Evolutionary conservation across 2,113 vertebrate genomes (phyloP).

Genomic region (Nothoprocta perdicaria): DNA sequence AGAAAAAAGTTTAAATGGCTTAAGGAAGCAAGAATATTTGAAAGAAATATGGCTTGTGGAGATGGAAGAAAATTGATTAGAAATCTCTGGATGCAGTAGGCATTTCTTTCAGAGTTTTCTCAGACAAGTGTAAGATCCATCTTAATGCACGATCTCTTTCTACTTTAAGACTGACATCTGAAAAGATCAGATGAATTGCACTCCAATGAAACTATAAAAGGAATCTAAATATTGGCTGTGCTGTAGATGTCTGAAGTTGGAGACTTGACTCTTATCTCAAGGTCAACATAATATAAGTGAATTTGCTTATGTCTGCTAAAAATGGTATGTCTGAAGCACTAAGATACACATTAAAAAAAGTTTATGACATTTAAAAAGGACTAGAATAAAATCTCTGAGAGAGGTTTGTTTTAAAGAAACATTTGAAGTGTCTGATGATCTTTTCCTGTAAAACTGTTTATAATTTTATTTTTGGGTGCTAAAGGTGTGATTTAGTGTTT

Average conservation of each 20-base stretch:
- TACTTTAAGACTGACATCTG: rapidly evolving
- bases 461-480: background rate
- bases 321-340: background rate
- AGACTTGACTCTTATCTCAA: background rate
- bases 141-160: rapidly evolving
- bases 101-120: background rate
- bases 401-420: background rate
- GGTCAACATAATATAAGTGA: background rate
- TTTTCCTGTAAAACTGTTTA: background rate
- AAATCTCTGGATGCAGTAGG: background rate
- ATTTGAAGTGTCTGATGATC: background rate
- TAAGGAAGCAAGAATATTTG: background rate
- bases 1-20: background rate
- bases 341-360: background rate
- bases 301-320: background rate
- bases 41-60: background rate
- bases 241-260: background rate
- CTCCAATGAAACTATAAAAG: background rate
- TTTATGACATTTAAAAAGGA: background rate
- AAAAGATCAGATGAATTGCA: background rate
- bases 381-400: background rate
- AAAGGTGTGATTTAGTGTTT: background rate
- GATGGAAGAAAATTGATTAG: background rate
- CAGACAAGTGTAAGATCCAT: rapidly evolving
- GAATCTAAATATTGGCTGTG: background rate